A percentile compares a stretch with the other conserved stretches of the same genome.
Evolutionary conservation across 1,140 invertebrate genomes (phyloP).

Genomic region (Acromyrmex echinatior): DNA sequence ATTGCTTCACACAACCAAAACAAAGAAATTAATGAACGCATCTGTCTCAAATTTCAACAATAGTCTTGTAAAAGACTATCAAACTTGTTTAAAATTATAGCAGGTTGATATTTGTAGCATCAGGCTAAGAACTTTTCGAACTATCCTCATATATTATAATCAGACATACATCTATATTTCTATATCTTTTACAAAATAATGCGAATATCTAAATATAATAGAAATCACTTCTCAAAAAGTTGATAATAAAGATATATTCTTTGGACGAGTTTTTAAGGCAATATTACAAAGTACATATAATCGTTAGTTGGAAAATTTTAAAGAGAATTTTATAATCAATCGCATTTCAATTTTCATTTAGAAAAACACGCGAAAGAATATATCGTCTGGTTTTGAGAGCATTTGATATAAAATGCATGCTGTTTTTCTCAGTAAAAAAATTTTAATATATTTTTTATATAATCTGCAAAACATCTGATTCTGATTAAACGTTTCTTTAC

Average conservation of each 20-base stretch:
- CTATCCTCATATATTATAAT: too few species aligned
- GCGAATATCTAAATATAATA: neutral
- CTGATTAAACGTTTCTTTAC: neutral
- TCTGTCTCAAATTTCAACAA: too few species aligned
- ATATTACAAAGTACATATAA: neutral
- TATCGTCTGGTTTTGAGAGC: neutral
- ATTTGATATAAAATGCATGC: neutral
- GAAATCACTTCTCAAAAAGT: neutral
- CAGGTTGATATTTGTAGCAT: too few species aligned
- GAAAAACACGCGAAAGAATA: neutral
- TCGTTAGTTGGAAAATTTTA: neutral
- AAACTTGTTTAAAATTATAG: too few species aligned
- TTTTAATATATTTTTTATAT: slow-evolving; percentile 24
- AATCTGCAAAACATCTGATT: slow-evolving; percentile 8
- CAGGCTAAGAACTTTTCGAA: too few species aligned
- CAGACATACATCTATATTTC: neutral
- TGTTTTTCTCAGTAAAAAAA: slow-evolving; percentile 3
- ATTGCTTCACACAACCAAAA: too few species aligned
- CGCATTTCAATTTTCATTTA: neutral
- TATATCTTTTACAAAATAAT: neutral
- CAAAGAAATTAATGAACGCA: too few species aligned
- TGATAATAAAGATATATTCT: slow-evolving; percentile 4
- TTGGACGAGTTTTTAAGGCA: neutral
- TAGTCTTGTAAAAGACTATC: too few species aligned
- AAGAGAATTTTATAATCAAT: neutral